Evolutionary conservation across 2,113 vertebrate genomes (phyloP), one percentile per base, ranked within the genome.

Genomic region (Neotoma lepida): DNA sequence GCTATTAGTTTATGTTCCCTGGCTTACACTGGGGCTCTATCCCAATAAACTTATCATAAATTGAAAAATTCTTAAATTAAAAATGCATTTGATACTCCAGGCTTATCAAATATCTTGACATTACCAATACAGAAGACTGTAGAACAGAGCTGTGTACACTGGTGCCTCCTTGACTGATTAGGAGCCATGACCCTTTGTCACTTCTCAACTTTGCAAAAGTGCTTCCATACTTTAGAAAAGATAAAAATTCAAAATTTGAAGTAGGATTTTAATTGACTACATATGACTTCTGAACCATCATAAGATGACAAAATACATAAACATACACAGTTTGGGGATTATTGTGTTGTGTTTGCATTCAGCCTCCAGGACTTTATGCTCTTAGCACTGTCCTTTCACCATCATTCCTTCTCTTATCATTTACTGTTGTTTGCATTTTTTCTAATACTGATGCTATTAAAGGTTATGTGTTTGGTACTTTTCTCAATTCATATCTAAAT

Each of bases 301-400:
- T 15, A 80, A 70, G n/a, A 24, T 46, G 68, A 80, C 22, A 61
- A 80, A 35, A 35, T 13, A 35, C 20, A 26, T 35, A 33, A 86
- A 14, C 0, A 8, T 7, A 70, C 71, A 56, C 33, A 24, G 3
- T 35, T 22, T 1, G 28, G 22, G 17, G 20, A 3, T 56, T 2
- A 4, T 3, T 56, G n/a, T 61, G 10, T 61, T 63, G 51, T 54
- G 88, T 90, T 28, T 89, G 58, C 20, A 41, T 58, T 66, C 44
- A 54, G 9, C 3, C 49, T 86, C 18, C 12, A 82, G 33, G 6
- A 91, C 49, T 6, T 8, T 8, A 28, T n/a, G 7, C 44, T 82
- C 33, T 80, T 49, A 6, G 8, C 33, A 77, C 76, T 77, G 24
- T 41, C n/a, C 17, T 82, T 22, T 63, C 10, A 61, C 20, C 4